Conservation (phyloP, 2,113 vertebrate genomes). For the Plectropomus leopardus region DNA sequence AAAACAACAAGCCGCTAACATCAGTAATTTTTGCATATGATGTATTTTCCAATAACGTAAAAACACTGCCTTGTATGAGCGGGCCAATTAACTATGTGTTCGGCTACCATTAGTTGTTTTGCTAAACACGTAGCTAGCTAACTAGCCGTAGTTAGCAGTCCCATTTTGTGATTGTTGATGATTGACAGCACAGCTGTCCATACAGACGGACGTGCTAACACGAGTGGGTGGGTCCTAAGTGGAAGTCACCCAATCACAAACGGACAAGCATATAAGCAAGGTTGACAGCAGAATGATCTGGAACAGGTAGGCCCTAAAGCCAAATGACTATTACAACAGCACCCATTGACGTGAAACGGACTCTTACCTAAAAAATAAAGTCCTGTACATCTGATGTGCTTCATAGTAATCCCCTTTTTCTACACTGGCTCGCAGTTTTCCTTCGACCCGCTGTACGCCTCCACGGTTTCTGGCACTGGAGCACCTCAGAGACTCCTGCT, state of each 20-base stretch:
- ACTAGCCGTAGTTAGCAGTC: constrained; percentile 41
- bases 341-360: not conserved
- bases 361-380: constrained; percentile 95
- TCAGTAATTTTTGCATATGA: not conserved
- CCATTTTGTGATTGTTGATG: constrained; percentile 32
- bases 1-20: not conserved
- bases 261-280: constrained; percentile 36
- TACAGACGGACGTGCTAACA: constrained; percentile 38
- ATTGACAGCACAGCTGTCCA: constrained; percentile 79
- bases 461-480: constrained; percentile 94
- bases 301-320: constrained; percentile 78
- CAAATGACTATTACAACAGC: constrained; percentile 23
- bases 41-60: rapidly evolving
- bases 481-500: constrained; percentile 92
- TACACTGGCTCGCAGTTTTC: constrained; percentile 96
- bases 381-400: constrained; percentile 98
- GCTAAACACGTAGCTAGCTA: constrained; percentile 42
- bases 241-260: constrained; percentile 66
- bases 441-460: constrained; percentile 96
- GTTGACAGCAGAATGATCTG: constrained; percentile 83
- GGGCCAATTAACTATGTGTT: not conserved
- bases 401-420: constrained; percentile 98
- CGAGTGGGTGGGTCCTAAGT: constrained; percentile 42
- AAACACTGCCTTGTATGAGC: not conserved
- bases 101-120: not conserved